phyloP scores from a whole-genome alignment of 2,113 vertebrate species.

The Alethe castanea region DNA sequence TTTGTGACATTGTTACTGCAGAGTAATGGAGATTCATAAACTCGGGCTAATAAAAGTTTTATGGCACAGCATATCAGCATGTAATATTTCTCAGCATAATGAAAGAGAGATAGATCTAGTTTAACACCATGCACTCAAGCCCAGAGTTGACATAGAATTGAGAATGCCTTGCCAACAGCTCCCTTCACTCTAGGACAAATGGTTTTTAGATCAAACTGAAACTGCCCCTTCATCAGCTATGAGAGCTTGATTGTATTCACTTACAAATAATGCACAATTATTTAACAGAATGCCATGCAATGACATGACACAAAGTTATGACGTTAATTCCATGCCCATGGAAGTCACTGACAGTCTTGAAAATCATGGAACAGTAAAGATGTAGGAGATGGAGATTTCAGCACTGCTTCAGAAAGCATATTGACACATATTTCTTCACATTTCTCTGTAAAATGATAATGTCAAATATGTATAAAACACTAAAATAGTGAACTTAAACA shows the following conservation, averaged over 20 bases:
- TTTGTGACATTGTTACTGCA: slow-evolving; percentile 20
- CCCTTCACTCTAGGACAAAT: not conserved
- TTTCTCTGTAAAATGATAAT: not conserved
- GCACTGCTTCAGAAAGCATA: not conserved
- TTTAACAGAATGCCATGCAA: not conserved
- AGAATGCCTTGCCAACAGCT: not conserved
- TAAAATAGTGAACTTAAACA: not conserved
- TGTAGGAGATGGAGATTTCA: not conserved
- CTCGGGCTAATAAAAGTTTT: slow-evolving; percentile 28
- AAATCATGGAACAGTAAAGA: not conserved
- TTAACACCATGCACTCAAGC: not conserved
- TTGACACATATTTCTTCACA: not conserved
- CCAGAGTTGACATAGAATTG: not conserved
- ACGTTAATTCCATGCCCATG: not conserved
- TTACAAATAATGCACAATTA: not conserved
- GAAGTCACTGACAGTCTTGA: not conserved
- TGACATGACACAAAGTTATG: not conserved
- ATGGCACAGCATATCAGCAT: not conserved
- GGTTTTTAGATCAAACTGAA: not conserved
- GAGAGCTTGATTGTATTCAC: not conserved
- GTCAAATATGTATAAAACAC: not conserved
- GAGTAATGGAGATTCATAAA: slow-evolving; percentile 36
- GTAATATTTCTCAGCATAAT: slow-evolving; percentile 18
- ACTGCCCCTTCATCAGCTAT: not conserved
- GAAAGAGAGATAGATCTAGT: not conserved